phyloP scores from a whole-genome alignment of 2,797 vertebrate genomes.

The Catharus ustulatus region DNA sequence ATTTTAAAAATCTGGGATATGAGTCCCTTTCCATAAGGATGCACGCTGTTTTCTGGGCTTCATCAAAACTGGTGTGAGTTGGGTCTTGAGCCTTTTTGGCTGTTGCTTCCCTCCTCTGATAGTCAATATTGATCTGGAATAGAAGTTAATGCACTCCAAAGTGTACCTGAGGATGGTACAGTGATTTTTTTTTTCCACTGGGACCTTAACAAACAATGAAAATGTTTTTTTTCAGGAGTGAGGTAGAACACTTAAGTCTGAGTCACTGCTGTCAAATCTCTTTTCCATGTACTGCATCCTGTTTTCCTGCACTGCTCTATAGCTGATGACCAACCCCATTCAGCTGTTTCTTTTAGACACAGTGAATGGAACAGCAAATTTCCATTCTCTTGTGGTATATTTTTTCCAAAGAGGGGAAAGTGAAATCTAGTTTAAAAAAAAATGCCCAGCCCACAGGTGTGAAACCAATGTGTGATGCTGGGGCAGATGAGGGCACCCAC shows the following conservation, averaged over 20 bases:
- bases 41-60: slow-evolving; percentile 85
- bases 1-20: slow-evolving; percentile 86
- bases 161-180: neutral
- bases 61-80: slow-evolving; percentile 82
- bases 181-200: neutral
- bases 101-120: slow-evolving; percentile 82
- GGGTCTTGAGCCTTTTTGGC: slow-evolving; percentile 79
- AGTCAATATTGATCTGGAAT: slow-evolving; percentile 87
- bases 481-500: neutral
- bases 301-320: neutral
- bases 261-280: neutral
- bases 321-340: neutral
- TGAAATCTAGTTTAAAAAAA: neutral
- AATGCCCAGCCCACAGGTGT: neutral
- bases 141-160: neutral
- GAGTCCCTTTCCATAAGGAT: slow-evolving; percentile 89
- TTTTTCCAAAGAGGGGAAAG: neutral
- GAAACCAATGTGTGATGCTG: neutral
- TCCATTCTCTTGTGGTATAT: neutral
- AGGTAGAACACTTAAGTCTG: neutral
- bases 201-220: neutral
- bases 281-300: neutral
- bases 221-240: neutral
- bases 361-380: neutral
- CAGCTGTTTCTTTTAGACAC: neutral